Percentiles rank a stretch among this genome's conserved stretches.
Evolutionary conservation across 2,113 vertebrate genomes (phyloP).

Genomic region (Calonectris borealis): DNA sequence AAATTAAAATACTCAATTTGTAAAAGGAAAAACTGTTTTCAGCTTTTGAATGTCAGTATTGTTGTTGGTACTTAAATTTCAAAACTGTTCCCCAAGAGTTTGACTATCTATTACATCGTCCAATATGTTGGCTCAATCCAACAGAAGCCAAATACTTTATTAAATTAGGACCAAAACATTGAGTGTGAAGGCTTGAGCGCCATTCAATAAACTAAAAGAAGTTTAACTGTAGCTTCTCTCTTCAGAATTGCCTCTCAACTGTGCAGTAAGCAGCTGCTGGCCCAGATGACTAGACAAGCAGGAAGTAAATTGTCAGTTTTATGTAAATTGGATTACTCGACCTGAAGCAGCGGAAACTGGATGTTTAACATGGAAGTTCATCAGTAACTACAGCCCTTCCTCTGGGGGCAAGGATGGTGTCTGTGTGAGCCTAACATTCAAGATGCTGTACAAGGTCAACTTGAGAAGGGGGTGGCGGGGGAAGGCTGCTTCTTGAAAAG

Average conservation of each 20-base stretch:
- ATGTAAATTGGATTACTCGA: neutral
- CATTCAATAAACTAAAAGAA: neutral
- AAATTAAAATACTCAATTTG: slow-evolving; percentile 23
- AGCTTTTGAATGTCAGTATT: slow-evolving; percentile 19
- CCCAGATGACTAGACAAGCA: neutral
- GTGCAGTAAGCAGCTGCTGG: neutral
- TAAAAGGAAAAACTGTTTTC: slow-evolving; percentile 14
- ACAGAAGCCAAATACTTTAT: neutral
- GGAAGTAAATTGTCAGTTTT: neutral
- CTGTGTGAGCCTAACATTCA: neutral
- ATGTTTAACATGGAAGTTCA: neutral
- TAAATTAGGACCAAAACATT: neutral
- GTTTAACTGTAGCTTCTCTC: slow-evolving; percentile 40
- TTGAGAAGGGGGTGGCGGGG: neutral
- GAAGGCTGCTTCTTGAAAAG: slow-evolving; percentile 22
- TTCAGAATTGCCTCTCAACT: neutral
- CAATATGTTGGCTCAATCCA: neutral
- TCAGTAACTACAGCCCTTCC: neutral
- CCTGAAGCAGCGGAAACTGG: neutral
- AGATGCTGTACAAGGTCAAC: neutral
- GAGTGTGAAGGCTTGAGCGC: neutral
- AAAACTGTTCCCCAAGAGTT: neutral
- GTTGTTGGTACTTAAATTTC: slow-evolving; percentile 35
- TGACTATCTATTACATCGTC: neutral
- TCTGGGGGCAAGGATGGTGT: neutral